Conservation (phyloP, 2,797 vertebrate genomes). For the Sylvia borin region DNA sequence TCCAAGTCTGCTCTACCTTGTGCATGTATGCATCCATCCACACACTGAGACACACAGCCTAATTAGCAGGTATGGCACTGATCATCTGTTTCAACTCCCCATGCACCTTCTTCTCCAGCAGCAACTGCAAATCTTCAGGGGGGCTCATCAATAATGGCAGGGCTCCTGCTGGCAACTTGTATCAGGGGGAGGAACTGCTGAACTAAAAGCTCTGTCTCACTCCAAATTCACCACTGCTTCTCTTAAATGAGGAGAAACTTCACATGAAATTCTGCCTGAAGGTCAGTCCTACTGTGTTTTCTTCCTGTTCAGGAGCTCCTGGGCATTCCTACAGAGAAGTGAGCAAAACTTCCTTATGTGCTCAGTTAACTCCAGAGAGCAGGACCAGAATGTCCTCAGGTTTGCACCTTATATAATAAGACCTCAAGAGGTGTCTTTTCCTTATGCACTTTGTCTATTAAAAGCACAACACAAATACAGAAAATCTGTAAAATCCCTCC, state of each 20-base stretch:
- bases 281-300: background rate
- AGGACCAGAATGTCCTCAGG: background rate
- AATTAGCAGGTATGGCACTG: background rate
- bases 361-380: background rate
- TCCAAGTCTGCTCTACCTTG: background rate
- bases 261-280: background rate
- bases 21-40: fast-evolving
- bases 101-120: background rate
- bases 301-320: background rate
- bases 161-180: background rate
- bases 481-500: background rate
- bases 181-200: background rate
- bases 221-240: background rate
- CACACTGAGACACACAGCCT: background rate
- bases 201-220: slow-evolving; percentile 2
- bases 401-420: background rate
- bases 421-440: background rate
- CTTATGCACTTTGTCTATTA: background rate
- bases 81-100: background rate
- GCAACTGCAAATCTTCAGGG: background rate
- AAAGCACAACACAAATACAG: background rate
- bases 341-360: background rate
- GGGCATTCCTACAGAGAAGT: background rate
- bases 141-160: background rate
- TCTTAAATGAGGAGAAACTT: slow-evolving; percentile 4